Percentiles rank a stretch among this genome's conserved stretches.
phyloP scores from a whole-genome alignment of 1,140 invertebrate genomes.

The Cotesia vestalis region DNA sequence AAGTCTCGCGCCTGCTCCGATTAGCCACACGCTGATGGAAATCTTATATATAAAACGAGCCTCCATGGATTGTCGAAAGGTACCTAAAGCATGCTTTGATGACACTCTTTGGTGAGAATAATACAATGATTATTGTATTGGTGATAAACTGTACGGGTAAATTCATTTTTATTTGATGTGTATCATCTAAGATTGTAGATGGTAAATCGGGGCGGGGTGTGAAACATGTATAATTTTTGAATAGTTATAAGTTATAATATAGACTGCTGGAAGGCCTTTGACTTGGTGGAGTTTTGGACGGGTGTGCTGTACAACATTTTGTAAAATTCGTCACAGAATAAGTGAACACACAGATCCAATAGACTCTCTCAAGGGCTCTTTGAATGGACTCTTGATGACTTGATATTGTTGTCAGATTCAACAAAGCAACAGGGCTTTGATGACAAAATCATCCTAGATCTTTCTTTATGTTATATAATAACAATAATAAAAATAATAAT shows the following conservation, averaged over 20 bases:
- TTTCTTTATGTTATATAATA: background rate
- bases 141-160: no score
- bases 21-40: no score
- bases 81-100: no score
- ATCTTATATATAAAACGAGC: no score
- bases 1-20: no score
- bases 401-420: conserved; percentile 55
- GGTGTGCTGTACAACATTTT: conserved; percentile 19
- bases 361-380: conserved; percentile 37
- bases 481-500: background rate
- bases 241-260: conserved; percentile 24
- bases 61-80: no score
- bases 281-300: background rate
- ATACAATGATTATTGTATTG: no score
- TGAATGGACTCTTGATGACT: conserved; percentile 62
- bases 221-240: no score
- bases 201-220: no score
- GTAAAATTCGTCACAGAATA: conserved; percentile 56
- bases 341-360: conserved; percentile 36
- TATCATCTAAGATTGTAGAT: no score
- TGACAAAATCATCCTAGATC: conserved; percentile 16
- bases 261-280: conserved; percentile 11
- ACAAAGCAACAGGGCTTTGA: conserved; percentile 11
- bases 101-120: no score
- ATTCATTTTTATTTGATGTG: no score